These are phyloP conservation scores for Popillia japonica DNA, from an alignment of 1,140 invertebrate genomes.

Conservation along the genomic window DNA sequence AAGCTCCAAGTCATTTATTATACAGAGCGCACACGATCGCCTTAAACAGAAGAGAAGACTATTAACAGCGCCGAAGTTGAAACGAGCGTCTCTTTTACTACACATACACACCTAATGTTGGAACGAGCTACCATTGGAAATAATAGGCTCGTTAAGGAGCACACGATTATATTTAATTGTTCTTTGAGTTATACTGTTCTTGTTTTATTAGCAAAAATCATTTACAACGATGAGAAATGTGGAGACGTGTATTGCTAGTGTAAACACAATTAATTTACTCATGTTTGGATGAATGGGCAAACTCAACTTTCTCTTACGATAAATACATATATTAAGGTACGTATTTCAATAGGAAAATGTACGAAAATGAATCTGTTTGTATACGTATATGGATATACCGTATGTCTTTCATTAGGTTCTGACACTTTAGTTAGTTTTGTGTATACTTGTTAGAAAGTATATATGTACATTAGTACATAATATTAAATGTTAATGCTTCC, in stretches of 20 bases:
- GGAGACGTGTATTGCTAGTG: neutral
- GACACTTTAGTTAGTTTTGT: no score
- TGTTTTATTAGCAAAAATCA: conserved; percentile 25
- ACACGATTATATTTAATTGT: conserved; percentile 31
- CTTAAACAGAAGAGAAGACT: conserved; percentile 16
- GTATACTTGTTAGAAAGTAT: no score
- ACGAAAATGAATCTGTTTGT: neutral
- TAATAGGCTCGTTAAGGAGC: conserved; percentile 29
- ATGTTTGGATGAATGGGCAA: conserved; percentile 4
- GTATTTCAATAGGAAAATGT: neutral
- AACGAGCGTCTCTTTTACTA: conserved; percentile 15
- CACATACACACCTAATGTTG: neutral
- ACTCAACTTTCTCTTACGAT: neutral
- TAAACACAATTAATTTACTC: neutral
- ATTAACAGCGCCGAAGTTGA: neutral
- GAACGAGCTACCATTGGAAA: conserved; percentile 7
- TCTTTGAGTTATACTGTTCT: neutral
- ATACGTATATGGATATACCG: neutral
- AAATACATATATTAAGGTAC: neutral
- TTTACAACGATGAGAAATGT: neutral
- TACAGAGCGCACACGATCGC: conserved; percentile 12
- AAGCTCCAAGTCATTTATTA: conserved; percentile 39
- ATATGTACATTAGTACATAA: no score
- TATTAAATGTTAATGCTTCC: no score
- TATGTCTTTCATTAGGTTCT: no score